Evolutionary conservation across 2,113 vertebrate genomes (phyloP).

Genomic region (Entelurus aequoreus): DNA sequence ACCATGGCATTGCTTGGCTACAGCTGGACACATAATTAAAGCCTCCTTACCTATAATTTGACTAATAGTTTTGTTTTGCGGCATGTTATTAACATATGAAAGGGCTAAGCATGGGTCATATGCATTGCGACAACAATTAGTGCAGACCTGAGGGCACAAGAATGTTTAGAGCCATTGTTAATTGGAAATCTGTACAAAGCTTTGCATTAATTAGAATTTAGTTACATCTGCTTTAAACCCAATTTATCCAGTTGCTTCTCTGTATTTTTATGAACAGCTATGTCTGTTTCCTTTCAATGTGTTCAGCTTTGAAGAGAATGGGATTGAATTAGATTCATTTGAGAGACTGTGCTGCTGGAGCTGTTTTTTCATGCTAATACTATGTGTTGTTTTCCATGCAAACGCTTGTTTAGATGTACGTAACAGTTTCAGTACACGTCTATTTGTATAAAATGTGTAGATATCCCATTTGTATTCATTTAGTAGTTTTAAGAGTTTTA

Average conservation of each 20-base stretch:
- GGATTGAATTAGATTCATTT: slow-evolving; percentile 71
- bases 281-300: slow-evolving; percentile 70
- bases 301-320: slow-evolving; percentile 68
- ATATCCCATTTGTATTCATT: too few species aligned
- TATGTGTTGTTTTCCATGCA: slow-evolving; percentile 45
- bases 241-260: slow-evolving; percentile 63
- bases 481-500: too few species aligned
- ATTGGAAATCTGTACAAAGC: slow-evolving; percentile 75
- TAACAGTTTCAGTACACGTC: slow-evolving; percentile 1
- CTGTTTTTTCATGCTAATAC: slow-evolving; percentile 65
- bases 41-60: slow-evolving; percentile 75
- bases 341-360: slow-evolving; percentile 55
- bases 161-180: slow-evolving; percentile 75
- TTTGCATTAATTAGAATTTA: slow-evolving; percentile 75
- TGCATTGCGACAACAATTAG: slow-evolving; percentile 72
- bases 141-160: slow-evolving; percentile 67
- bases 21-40: slow-evolving; percentile 75
- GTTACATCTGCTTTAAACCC: slow-evolving; percentile 69
- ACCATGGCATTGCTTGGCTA: slow-evolving; percentile 63
- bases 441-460: neutral
- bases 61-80: slow-evolving; percentile 76
- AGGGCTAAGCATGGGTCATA: slow-evolving; percentile 75
- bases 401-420: slow-evolving; percentile 41
- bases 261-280: slow-evolving; percentile 66
- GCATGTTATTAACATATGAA: slow-evolving; percentile 79